Percentiles rank a stretch among this genome's conserved stretches.
phyloP scores from a whole-genome alignment of 1,140 invertebrate genomes.

The Gryllus bimaculatus region DNA sequence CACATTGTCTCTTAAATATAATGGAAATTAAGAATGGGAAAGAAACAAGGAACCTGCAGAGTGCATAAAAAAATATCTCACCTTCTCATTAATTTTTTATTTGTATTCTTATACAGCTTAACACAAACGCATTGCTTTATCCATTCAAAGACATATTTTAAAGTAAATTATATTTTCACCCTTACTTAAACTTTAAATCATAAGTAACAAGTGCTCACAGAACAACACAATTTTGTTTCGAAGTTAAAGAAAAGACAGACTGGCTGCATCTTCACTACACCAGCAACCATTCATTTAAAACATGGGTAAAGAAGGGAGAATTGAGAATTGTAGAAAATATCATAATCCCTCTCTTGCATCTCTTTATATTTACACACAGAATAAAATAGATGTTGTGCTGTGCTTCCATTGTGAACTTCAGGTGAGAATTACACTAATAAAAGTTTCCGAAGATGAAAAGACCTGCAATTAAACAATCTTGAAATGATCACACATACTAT shows the following conservation, averaged over 20 bases:
- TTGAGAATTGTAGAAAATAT: not conserved
- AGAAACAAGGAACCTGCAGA: too few species aligned
- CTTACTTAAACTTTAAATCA: not conserved
- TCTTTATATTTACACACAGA: not conserved
- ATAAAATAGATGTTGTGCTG: not conserved
- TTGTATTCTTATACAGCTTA: not conserved
- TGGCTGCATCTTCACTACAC: not conserved
- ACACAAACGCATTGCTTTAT: not conserved
- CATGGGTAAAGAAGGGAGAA: not conserved
- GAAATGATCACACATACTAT: not conserved
- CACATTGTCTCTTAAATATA: too few species aligned
- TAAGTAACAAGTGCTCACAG: constrained; percentile 1
- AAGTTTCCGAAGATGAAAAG: not conserved
- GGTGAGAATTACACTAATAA: not conserved
- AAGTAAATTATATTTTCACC: not conserved
- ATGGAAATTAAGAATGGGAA: too few species aligned
- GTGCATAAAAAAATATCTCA: too few species aligned
- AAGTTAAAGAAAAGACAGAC: not conserved
- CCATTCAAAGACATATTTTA: not conserved
- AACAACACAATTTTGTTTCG: not conserved
- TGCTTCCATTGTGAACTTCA: not conserved
- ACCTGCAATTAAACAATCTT: not conserved
- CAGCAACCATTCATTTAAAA: not conserved
- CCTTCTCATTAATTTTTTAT: not conserved
- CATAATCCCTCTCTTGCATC: too few species aligned